Conservation (phyloP, 2,888 invertebrate species). For the Dioctria linearis region DNA sequence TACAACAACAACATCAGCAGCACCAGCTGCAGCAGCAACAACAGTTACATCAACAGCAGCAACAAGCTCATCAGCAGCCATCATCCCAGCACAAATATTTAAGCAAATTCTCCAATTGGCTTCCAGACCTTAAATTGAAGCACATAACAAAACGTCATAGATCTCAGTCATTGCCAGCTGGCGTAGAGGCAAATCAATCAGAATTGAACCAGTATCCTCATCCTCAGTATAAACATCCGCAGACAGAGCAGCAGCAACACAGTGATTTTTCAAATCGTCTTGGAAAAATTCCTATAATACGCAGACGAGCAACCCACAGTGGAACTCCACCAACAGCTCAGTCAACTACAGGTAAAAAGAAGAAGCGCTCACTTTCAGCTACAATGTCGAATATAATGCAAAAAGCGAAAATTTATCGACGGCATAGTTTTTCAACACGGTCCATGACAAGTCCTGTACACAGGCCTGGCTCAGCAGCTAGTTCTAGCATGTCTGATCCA, state of each 20-base stretch:
- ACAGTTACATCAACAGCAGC: slow-evolving; percentile 56
- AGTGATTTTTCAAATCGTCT: slow-evolving; percentile 64
- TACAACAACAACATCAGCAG: slow-evolving; percentile 51
- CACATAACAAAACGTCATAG: slow-evolving; percentile 79
- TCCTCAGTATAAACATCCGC: slow-evolving; percentile 60
- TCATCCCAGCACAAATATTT: slow-evolving; percentile 69
- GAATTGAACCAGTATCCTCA: slow-evolving; percentile 62
- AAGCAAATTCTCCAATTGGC: slow-evolving; percentile 76
- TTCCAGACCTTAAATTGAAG: slow-evolving; percentile 83
- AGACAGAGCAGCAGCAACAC: background rate
- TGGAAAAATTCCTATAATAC: slow-evolving; percentile 65
- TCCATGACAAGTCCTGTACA: slow-evolving; percentile 53
- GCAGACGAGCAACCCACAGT: slow-evolving; percentile 62
- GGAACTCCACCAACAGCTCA: slow-evolving; percentile 47
- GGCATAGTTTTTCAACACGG: slow-evolving; percentile 69
- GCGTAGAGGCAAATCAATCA: slow-evolving; percentile 74
- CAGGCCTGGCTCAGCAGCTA: slow-evolving; percentile 73
- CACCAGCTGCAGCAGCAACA: slow-evolving; percentile 57
- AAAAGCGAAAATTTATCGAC: slow-evolving; percentile 78
- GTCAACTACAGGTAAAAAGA: slow-evolving; percentile 73
- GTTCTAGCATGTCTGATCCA: slow-evolving; percentile 80
- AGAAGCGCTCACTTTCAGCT: slow-evolving; percentile 85
- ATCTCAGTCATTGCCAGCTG: slow-evolving; percentile 86
- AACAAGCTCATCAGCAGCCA: slow-evolving; percentile 64
- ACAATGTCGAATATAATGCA: slow-evolving; percentile 89